These are phyloP conservation scores for Coleophora deauratella DNA, from an alignment of 2,888 invertebrate genomes.

Conservation along the genomic window DNA sequence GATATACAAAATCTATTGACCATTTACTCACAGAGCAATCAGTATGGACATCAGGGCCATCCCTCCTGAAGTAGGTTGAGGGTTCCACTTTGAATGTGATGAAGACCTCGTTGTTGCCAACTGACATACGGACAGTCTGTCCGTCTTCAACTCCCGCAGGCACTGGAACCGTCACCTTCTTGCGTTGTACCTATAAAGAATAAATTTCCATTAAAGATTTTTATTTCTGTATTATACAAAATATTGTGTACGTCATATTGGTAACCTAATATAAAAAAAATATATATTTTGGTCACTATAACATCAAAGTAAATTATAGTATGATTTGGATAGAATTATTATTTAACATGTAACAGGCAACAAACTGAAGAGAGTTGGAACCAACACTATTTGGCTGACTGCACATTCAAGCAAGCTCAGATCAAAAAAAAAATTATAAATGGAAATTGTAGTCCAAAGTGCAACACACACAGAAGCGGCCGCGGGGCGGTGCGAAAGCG, in stretches of 20 bases:
- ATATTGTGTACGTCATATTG: neutral
- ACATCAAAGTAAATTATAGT: too few relatives aligned
- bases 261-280: neutral
- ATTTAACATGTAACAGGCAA: too few relatives aligned
- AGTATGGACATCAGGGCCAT: slow-evolving; percentile 97
- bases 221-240: neutral
- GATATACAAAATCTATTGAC: slow-evolving; percentile 3
- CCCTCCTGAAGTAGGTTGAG: slow-evolving; percentile 91
- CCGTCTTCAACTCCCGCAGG: slow-evolving; percentile 98
- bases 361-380: too few relatives aligned
- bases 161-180: slow-evolving; percentile 92
- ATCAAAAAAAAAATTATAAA: too few relatives aligned
- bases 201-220: neutral
- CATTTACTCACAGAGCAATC: slow-evolving; percentile 78
- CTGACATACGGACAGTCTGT: slow-evolving; percentile 95
- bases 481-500: too few relatives aligned
- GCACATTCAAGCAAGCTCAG: too few relatives aligned
- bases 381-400: too few relatives aligned
- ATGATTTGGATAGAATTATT: too few relatives aligned
- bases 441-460: too few relatives aligned
- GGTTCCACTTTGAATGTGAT: slow-evolving; percentile 94
- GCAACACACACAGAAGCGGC: too few relatives aligned
- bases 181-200: slow-evolving; percentile 80
- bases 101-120: slow-evolving; percentile 93
- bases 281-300: too few relatives aligned